phyloP scores from a whole-genome alignment of 92 coral and sea anemone genomes.

The Ricordea florida region DNA sequence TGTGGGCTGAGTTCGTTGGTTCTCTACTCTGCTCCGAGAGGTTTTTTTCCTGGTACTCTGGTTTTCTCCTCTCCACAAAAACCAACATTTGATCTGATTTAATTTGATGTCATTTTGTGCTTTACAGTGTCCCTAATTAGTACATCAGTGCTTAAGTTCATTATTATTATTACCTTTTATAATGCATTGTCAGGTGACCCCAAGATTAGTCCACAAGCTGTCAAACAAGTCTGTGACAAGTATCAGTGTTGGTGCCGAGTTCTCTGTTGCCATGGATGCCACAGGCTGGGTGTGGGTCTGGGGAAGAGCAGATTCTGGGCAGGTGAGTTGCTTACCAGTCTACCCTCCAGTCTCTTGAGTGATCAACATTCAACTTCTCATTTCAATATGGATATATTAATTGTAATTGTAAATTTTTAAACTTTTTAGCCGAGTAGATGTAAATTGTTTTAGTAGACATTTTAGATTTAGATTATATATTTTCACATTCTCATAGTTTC shows the following conservation, averaged over 20 bases:
- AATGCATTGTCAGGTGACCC: conserved; percentile 46
- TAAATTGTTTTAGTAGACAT: too few relatives aligned
- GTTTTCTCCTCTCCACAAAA: neutral
- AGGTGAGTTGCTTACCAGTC: conserved; percentile 72
- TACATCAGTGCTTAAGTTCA: neutral
- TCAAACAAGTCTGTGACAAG: conserved; percentile 53
- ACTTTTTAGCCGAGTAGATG: too few relatives aligned
- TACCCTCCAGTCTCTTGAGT: too few relatives aligned
- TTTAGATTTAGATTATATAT: too few relatives aligned
- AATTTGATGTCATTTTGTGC: neutral
- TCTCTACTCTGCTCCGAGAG: too few relatives aligned
- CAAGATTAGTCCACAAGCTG: conserved; percentile 73
- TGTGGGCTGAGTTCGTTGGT: too few relatives aligned
- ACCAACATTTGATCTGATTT: too few relatives aligned
- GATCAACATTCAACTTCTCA: too few relatives aligned
- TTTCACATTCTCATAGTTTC: too few relatives aligned
- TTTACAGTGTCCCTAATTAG: neutral
- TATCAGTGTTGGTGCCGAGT: conserved; percentile 93
- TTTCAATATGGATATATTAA: too few relatives aligned
- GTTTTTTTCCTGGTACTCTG: too few relatives aligned
- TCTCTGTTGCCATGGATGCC: conserved; percentile 92
- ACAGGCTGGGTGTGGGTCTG: conserved; percentile 85
- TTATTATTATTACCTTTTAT: neutral
- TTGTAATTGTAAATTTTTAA: too few relatives aligned
- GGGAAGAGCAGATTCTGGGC: conserved; percentile 99